Evolutionary conservation across 2,888 invertebrate genomes (phyloP).

Genomic region (Zele albiditarsus): DNA sequence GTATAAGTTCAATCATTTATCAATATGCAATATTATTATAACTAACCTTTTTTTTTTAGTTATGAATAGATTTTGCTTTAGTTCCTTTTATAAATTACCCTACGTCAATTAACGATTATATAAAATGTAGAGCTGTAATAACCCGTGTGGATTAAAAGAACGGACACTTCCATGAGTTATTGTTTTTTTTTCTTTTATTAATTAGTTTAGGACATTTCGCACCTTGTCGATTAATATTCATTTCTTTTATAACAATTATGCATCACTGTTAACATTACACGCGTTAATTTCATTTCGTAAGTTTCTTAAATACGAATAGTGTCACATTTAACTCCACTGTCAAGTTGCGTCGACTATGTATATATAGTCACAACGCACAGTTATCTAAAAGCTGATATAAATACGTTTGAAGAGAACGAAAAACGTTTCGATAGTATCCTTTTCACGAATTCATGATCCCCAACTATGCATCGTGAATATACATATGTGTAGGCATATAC

Average conservation of each 20-base stretch:
- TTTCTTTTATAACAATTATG: slow-evolving; percentile 1
- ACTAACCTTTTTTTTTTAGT: slow-evolving; percentile 65
- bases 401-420: too few species aligned
- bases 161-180: slow-evolving; percentile 56
- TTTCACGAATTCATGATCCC: too few species aligned
- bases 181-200: slow-evolving; percentile 14
- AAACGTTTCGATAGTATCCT: too few species aligned
- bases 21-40: slow-evolving; percentile 62
- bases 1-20: slow-evolving; percentile 54
- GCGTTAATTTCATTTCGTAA: slow-evolving; percentile 31
- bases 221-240: neutral
- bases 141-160: slow-evolving; percentile 59
- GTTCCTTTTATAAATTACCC: slow-evolving; percentile 61
- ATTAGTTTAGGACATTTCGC: neutral
- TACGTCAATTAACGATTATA: slow-evolving; percentile 71
- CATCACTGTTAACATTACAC: slow-evolving; percentile 34
- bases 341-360: neutral
- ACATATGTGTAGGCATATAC: neutral
- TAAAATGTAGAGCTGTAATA: slow-evolving; percentile 62
- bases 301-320: slow-evolving; percentile 25
- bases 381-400: too few species aligned
- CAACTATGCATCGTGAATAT: neutral
- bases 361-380: too few species aligned
- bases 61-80: slow-evolving; percentile 69
- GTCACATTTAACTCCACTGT: slow-evolving; percentile 18